phyloP scores from a whole-genome alignment of 2,113 vertebrate genomes.

The Peucedramus taeniatus region DNA sequence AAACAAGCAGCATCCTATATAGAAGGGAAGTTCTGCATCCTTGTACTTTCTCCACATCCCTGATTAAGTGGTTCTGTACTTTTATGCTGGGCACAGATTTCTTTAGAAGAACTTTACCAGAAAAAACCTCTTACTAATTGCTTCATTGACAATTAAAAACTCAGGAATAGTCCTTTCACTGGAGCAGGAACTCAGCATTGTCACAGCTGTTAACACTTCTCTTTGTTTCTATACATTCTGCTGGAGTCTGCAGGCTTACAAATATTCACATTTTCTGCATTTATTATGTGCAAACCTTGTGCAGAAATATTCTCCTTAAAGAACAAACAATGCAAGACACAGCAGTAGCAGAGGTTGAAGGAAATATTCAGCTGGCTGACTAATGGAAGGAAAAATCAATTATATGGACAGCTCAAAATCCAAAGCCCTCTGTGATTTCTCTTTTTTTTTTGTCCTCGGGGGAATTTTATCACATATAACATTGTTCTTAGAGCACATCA shows the following conservation, averaged over 20 bases:
- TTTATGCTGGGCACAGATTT: not conserved
- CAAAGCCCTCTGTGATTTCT: not conserved
- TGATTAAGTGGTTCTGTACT: not conserved
- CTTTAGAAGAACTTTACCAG: not conserved
- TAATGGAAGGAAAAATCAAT: slow-evolving; percentile 54
- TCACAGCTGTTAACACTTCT: not conserved
- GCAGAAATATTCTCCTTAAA: not conserved
- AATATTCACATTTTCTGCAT: not conserved
- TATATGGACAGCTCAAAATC: not conserved
- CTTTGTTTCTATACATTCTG: not conserved
- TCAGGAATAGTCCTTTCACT: not conserved
- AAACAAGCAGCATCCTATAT: not conserved
- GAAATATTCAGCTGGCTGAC: slow-evolving; percentile 3
- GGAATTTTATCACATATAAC: not conserved
- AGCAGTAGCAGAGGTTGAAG: not conserved
- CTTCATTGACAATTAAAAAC: not conserved
- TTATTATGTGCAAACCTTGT: not conserved
- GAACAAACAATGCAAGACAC: not conserved
- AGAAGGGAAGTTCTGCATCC: not conserved
- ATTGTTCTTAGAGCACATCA: not conserved
- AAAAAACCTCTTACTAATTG: not conserved
- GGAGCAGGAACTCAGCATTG: not conserved
- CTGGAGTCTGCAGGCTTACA: not conserved
- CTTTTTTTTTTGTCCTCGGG: not conserved
- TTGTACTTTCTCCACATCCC: not conserved